Conservation (phyloP, 1,140 invertebrate species). For the Globodera ellingtonae region DNA sequence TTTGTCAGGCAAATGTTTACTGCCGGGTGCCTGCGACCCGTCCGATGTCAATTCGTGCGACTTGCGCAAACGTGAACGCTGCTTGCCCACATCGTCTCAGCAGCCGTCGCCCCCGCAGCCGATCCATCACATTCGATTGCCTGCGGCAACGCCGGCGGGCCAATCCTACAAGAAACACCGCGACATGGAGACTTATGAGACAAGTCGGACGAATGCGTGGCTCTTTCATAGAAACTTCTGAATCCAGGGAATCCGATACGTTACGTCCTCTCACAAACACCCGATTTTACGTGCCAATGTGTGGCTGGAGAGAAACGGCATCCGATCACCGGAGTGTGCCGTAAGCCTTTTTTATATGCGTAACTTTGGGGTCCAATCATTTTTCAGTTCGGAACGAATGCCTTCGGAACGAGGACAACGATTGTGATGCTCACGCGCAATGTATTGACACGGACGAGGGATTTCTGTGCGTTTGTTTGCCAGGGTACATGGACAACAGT, state of each 20-base stretch:
- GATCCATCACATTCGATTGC: not conserved
- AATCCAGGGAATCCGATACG: slow-evolving; percentile 4
- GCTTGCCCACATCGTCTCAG: slow-evolving; percentile 38
- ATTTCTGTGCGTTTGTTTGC: slow-evolving; percentile 58
- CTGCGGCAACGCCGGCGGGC: not conserved
- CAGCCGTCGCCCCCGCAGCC: not conserved
- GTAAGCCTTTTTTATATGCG: slow-evolving; percentile 36
- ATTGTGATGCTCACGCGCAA: slow-evolving; percentile 54
- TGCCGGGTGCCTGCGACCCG: slow-evolving; percentile 61
- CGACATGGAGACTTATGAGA: slow-evolving; percentile 15
- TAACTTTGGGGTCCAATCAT: too few relatives aligned
- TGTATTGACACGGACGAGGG: slow-evolving; percentile 64
- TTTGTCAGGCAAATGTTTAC: slow-evolving; percentile 44
- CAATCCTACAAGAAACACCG: slow-evolving; percentile 6
- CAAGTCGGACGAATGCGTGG: not conserved
- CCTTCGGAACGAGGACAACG: slow-evolving; percentile 49
- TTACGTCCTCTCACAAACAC: slow-evolving; percentile 21
- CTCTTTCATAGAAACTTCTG: not conserved
- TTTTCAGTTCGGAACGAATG: slow-evolving; percentile 60
- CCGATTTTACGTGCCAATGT: slow-evolving; percentile 63
- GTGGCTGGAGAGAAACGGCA: slow-evolving; percentile 53
- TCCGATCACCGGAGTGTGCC: slow-evolving; percentile 60
- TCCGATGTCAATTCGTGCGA: slow-evolving; percentile 52
- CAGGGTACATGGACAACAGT: slow-evolving; percentile 57
- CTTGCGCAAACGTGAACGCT: slow-evolving; percentile 58